phyloP scores from a whole-genome alignment of 2,888 invertebrate species.

The Metallyticus violacea region DNA sequence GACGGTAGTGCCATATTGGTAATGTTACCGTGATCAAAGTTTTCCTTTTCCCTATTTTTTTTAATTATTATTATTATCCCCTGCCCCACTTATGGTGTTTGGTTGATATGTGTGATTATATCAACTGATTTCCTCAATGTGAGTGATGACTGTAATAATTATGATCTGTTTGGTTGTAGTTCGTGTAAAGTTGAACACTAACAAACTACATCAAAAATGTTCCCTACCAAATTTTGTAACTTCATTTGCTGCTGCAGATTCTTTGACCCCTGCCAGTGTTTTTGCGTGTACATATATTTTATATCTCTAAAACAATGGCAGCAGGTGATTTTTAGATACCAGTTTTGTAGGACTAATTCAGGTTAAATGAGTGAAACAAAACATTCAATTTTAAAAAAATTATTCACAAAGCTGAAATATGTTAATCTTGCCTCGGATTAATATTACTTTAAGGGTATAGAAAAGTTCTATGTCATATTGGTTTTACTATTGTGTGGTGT shows the following conservation, averaged over 20 bases:
- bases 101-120: conserved; percentile 1
- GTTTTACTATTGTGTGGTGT: neutral
- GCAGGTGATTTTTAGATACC: neutral
- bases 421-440: neutral
- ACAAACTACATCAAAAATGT: neutral
- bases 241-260: neutral
- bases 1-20: conserved; percentile 10
- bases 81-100: neutral
- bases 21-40: neutral
- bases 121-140: neutral
- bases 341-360: neutral
- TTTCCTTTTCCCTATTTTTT: neutral
- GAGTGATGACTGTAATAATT: neutral
- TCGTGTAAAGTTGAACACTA: neutral
- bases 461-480: neutral
- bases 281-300: conserved; percentile 11
- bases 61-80: no score
- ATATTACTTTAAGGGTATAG: no score
- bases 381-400: neutral
- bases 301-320: neutral
- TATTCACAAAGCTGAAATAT: neutral
- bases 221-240: neutral
- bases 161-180: neutral
- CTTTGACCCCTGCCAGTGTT: neutral
- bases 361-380: neutral